These are phyloP conservation scores for Stenopsyche tienmushanensis DNA, from an alignment of 1,140 invertebrate genomes.

Conservation along the genomic window DNA sequence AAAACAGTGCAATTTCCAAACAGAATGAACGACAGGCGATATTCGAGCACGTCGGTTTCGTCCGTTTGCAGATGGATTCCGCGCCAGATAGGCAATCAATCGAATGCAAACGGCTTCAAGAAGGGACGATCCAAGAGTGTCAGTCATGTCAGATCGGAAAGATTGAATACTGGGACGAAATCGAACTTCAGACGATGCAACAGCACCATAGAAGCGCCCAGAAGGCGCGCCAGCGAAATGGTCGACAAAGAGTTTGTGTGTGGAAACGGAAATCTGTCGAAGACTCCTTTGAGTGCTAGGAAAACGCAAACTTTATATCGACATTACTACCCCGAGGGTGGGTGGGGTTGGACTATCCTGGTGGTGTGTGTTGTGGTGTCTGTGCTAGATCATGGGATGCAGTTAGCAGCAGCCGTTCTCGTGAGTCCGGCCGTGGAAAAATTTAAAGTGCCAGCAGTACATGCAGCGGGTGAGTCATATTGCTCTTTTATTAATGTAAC, in stretches of 20 bases:
- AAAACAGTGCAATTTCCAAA: constrained; percentile 35
- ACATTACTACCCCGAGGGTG: constrained; percentile 77
- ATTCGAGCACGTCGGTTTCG: constrained; percentile 26
- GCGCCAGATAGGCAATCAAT: neutral
- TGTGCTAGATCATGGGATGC: constrained; percentile 64
- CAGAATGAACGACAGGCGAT: constrained; percentile 29
- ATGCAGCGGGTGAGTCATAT: constrained; percentile 38
- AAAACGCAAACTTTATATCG: constrained; percentile 55
- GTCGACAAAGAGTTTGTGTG: constrained; percentile 51
- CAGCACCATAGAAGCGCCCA: constrained; percentile 36
- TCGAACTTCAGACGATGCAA: constrained; percentile 44
- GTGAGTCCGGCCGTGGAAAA: constrained; percentile 47
- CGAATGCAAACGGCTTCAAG: constrained; percentile 27
- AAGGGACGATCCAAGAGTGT: constrained; percentile 39
- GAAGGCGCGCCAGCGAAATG: constrained; percentile 38
- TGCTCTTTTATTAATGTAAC: neutral
- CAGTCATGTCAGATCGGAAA: constrained; percentile 34
- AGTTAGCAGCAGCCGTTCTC: constrained; percentile 56
- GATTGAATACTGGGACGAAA: constrained; percentile 44
- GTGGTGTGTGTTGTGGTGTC: constrained; percentile 67
- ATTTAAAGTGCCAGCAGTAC: constrained; percentile 41
- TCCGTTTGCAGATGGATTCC: constrained; percentile 36
- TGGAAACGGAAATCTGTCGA: constrained; percentile 45
- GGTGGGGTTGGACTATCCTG: constrained; percentile 79
- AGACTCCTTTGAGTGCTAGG: constrained; percentile 51